Conservation (phyloP, 2,113 vertebrate species). For the Siniperca knerii region DNA sequence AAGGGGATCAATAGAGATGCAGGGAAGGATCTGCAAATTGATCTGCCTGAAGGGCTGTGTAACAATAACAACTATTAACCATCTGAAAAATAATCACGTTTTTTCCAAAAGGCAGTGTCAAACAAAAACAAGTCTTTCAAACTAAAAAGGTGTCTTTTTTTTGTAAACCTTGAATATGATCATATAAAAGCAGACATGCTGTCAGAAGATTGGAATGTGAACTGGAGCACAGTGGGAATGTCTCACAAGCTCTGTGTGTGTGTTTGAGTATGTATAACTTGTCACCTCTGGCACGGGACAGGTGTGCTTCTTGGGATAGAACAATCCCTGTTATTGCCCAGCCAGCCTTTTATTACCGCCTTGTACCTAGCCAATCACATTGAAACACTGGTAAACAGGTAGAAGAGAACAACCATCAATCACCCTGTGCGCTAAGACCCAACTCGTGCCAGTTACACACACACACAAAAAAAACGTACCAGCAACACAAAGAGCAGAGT, state of each 20-base stretch:
- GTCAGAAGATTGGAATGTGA: slow-evolving; percentile 84
- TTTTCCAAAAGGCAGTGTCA: slow-evolving; percentile 33
- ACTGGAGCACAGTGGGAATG: slow-evolving; percentile 79
- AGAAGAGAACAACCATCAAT: slow-evolving; percentile 67
- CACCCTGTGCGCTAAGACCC: slow-evolving; percentile 22
- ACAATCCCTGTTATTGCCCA: slow-evolving; percentile 65
- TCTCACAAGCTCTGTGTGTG: slow-evolving; percentile 62
- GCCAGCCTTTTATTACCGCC: slow-evolving; percentile 48
- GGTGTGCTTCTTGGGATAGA: slow-evolving; percentile 76
- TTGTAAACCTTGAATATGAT: slow-evolving; percentile 74
- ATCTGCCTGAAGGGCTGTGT: slow-evolving; percentile 21
- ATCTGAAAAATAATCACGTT: slow-evolving; percentile 23
- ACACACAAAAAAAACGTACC: slow-evolving; percentile 3
- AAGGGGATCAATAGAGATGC: slow-evolving; percentile 21
- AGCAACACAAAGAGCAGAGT: slow-evolving; percentile 72
- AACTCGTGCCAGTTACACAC: slow-evolving; percentile 35
- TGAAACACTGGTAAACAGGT: slow-evolving; percentile 62
- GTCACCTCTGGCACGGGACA: slow-evolving; percentile 74
- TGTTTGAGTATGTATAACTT: slow-evolving; percentile 31
- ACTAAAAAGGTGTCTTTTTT: slow-evolving; percentile 65
- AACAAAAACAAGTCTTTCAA: slow-evolving; percentile 63
- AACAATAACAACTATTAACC: slow-evolving; percentile 16
- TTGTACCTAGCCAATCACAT: slow-evolving; percentile 43
- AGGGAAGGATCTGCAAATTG: slow-evolving; percentile 5
- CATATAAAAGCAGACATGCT: slow-evolving; percentile 84